These are phyloP conservation scores for Cryptocheilus praepositus DNA, from an alignment of 2,888 invertebrate genomes.

Conservation along the genomic window DNA sequence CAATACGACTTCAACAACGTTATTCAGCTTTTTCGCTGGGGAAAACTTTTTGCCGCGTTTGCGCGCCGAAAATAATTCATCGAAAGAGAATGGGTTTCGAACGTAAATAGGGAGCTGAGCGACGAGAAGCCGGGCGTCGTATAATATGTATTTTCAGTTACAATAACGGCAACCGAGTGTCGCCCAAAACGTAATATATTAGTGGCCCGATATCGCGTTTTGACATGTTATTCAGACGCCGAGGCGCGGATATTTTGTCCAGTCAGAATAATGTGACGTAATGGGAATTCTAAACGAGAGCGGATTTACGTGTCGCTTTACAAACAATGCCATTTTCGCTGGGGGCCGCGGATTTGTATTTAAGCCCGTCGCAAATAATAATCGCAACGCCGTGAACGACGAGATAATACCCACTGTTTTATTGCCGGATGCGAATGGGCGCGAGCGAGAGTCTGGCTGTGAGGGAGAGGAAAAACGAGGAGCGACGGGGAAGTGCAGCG, in stretches of 20 bases:
- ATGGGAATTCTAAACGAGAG: conserved; percentile 48
- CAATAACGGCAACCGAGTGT: too few relatives aligned
- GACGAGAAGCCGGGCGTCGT: too few relatives aligned
- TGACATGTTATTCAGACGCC: conserved; percentile 14
- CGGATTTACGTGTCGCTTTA: conserved; percentile 51
- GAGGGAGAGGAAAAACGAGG: background rate
- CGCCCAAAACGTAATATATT: conserved; percentile 12
- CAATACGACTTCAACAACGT: too few relatives aligned
- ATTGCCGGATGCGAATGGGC: conserved; percentile 25
- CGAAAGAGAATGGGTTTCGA: too few relatives aligned
- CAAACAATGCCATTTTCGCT: conserved; percentile 54
- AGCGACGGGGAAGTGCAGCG: background rate
- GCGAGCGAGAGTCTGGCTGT: background rate
- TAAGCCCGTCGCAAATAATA: conserved; percentile 54
- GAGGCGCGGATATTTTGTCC: conserved; percentile 35
- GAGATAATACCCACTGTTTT: conserved; percentile 43
- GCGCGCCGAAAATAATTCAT: background rate
- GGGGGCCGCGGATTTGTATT: conserved; percentile 26
- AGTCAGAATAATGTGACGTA: conserved; percentile 45
- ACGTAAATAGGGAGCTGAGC: conserved; percentile 19
- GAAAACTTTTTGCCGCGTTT: too few relatives aligned
- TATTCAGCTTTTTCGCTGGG: too few relatives aligned
- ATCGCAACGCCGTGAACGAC: conserved; percentile 39
- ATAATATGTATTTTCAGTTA: too few relatives aligned
- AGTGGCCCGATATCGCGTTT: conserved; percentile 27